Percentiles rank a stretch among this genome's conserved stretches.
These are phyloP conservation scores for Aix galericulata DNA, from an alignment of 2,113 vertebrate genomes.

Conservation along the genomic window DNA sequence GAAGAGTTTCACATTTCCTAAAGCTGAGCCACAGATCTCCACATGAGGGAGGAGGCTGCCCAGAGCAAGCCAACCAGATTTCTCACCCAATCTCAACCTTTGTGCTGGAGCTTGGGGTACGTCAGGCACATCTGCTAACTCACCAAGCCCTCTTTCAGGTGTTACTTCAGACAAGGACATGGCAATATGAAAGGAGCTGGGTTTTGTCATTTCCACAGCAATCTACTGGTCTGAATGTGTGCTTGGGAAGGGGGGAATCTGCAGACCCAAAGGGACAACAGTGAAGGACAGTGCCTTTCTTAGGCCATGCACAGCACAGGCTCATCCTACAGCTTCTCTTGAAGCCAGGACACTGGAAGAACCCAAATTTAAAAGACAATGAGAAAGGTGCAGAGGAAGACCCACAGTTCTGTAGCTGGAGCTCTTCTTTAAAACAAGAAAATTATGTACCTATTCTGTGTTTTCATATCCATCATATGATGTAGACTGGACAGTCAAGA, in stretches of 20 bases:
- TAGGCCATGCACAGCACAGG: too few relatives aligned
- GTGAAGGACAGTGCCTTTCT: not conserved
- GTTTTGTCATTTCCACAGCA: not conserved
- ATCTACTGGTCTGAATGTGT: not conserved
- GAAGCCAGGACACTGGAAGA: not conserved
- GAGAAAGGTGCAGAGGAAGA: not conserved
- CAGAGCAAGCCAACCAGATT: not conserved
- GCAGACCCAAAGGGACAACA: not conserved
- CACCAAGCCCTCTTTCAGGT: not conserved
- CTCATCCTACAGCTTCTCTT: not conserved
- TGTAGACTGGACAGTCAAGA: not conserved
- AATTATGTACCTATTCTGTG: not conserved
- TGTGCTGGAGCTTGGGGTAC: not conserved
- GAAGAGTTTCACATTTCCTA: not conserved
- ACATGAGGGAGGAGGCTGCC: not conserved
- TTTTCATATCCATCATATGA: not conserved
- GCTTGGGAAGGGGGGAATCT: rapidly evolving
- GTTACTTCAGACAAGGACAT: not conserved
- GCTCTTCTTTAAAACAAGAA: not conserved
- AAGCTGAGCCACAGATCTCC: not conserved
- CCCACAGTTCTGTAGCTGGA: not conserved
- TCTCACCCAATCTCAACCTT: not conserved
- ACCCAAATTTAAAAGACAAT: not conserved
- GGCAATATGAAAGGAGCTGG: not conserved
- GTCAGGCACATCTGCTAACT: not conserved